Base-by-base conservation (phyloP, 2,888 invertebrate genomes). In the Abscondita cerata region DNA sequence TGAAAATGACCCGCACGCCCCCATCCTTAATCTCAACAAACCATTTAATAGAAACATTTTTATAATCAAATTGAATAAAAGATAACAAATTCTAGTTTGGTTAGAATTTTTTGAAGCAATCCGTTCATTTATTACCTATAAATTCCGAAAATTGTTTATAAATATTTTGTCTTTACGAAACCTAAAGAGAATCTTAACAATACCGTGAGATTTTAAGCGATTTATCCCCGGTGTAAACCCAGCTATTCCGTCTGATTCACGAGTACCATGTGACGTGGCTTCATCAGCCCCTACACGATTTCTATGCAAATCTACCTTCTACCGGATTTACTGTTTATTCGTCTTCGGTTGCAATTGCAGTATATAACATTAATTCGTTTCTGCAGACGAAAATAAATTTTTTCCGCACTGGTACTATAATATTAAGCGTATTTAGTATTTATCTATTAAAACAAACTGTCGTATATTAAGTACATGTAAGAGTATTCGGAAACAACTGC, bases 241-340 rank as follows among this genome's bases (percentile, higher is more conserved):
- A 51, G 71, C 69, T 69, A 71, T 73, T 73, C 67, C 70, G 67
- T 70, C 78, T 80, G 80, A 80, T 80, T 79, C 79, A 80, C 78
- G 76, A 75, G 73, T 77, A 79, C 79, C 78, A 77, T 78, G 79
- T 80, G 80, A 80, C 80, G 78, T 73, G 78, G 73, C 77, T 80
- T 78, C 80, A 79, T 80, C 80, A 79, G 78, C 76, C 72, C 68
- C 68, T 70, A 67, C 69, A 74, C 77, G 77, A 78, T 80, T 79
- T 79, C 80, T 78, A 79, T 80, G 80, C 78, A 78, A 80, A 80
- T 80, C 72, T 68, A 31, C 55, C 46, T 52, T 57, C 67, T 64
- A 59, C 64, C 65, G 63, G 63, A 63, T 63, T 63, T 63, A 63
- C 66, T 70, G 72, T 70, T 71, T 71, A 70, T 70, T 69, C 66